Conservation (phyloP, 2,797 vertebrate genomes). For the Pangasius macronema region DNA sequence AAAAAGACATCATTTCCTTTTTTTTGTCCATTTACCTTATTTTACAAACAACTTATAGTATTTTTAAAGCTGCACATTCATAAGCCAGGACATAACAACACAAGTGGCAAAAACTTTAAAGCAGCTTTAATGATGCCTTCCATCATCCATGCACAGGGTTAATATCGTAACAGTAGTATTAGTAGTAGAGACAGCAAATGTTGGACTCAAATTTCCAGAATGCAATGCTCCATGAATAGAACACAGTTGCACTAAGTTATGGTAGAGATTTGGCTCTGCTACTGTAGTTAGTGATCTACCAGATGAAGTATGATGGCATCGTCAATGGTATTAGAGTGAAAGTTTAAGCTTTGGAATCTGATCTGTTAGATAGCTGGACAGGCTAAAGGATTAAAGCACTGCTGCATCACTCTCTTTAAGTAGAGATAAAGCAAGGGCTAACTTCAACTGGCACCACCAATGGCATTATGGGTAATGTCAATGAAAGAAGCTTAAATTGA, state of each 20-base stretch:
- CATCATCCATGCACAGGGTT: neutral
- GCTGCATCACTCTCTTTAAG: neutral
- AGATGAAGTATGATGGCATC: neutral
- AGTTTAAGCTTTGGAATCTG: neutral
- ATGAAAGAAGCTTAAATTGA: neutral
- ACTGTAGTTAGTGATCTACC: neutral
- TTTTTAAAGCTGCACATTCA: neutral
- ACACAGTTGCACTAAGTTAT: neutral
- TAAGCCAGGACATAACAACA: neutral
- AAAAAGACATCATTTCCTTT: neutral
- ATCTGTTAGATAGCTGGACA: neutral
- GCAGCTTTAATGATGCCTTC: neutral
- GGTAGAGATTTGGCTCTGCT: neutral
- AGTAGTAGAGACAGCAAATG: neutral
- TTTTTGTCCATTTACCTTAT: neutral
- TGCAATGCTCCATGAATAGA: neutral
- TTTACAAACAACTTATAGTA: neutral
- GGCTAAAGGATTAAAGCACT: neutral
- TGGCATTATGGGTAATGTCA: neutral
- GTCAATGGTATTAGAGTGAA: neutral
- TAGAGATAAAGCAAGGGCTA: neutral
- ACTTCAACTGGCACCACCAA: neutral
- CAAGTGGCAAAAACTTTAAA: neutral
- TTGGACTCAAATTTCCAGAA: neutral
- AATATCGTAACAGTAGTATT: neutral